Percentiles rank a stretch among this genome's conserved stretches.
phyloP scores from a whole-genome alignment of 2,113 vertebrate species.

The Channa maculata region DNA sequence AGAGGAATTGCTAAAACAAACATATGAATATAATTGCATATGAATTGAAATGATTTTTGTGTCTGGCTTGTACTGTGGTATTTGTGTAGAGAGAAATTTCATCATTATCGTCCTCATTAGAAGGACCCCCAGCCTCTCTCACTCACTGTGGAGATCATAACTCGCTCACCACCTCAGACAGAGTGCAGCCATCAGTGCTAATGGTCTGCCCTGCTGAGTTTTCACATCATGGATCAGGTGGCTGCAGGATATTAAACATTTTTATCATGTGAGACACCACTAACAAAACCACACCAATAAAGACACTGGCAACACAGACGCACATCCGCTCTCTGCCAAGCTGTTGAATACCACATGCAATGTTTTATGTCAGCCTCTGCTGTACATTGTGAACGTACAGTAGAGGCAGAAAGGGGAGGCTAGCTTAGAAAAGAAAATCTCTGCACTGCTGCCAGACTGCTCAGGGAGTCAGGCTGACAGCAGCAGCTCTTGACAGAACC shows the following conservation, averaged over 20 bases:
- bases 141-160: conserved; percentile 19
- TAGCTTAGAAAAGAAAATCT: too few species aligned
- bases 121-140: not conserved
- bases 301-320: not conserved
- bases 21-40: not conserved
- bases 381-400: too few species aligned
- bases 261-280: conserved; percentile 48
- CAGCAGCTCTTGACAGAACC: too few species aligned
- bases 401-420: too few species aligned
- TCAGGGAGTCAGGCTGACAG: too few species aligned
- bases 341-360: conserved; percentile 23
- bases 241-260: conserved; percentile 61
- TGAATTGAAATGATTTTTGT: conserved; percentile 1
- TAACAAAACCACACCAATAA: conserved; percentile 1
- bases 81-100: not conserved
- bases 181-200: conserved; percentile 32
- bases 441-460: too few species aligned
- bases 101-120: not conserved
- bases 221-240: conserved; percentile 41
- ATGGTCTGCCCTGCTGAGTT: conserved; percentile 38
- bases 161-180: not conserved
- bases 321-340: not conserved
- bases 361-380: not conserved
- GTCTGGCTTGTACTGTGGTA: not conserved
- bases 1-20: not conserved